Base-by-base conservation (phyloP, 2,113 vertebrate genomes). In the Proterorhinus semilunaris region DNA sequence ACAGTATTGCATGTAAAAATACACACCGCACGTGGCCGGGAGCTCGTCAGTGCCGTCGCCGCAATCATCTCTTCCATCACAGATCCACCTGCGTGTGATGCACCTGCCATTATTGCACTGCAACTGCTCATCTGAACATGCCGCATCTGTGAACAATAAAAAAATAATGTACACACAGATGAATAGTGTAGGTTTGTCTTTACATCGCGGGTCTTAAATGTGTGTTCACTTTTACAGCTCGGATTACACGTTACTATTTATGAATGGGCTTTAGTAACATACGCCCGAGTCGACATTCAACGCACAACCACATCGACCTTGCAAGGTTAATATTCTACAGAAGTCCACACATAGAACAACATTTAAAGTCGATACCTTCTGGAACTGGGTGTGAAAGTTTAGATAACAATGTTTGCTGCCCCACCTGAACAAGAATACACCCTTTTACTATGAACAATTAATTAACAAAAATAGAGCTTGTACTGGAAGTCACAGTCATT, bases 31-130 rank as follows among this genome's bases (percentile, higher is more conserved):
- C 0, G 82, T 85, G 17, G 79, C 81, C 0, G 43, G 55, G 0
- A 88, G 85, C 72, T 98, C 96, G 0, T 98, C 96, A 0, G 91
- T 93, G 47, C 87, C 89, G 0, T 97, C 96, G 0, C 64, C 74
- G 62, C 96, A 98, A 51, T 98, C 96, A 0, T 95, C 51, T 0
- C 0, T 61, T 6, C 90, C 92, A 5, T 98, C 95, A 10, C 96
- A 98, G 1, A 94, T 79, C 96, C 96, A 98, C 11, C 71, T 89
- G 44, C 42, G 74, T 9, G 92, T 83, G 71, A 98, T 81, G 68
- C 96, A 98, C 2, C 71, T 83, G 8, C 92, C 93, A 0, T 94
- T 93, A 1, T 27, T 76, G 51, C 95, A 97, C 16, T 50, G 87
- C 62, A 97, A 92, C 85, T 94, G 90, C 0, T 68, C 75, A 50